Evolutionary conservation across 2,888 invertebrate species (phyloP), one percentile per base, ranked within the genome.

Genomic region (Idaea aversata): DNA sequence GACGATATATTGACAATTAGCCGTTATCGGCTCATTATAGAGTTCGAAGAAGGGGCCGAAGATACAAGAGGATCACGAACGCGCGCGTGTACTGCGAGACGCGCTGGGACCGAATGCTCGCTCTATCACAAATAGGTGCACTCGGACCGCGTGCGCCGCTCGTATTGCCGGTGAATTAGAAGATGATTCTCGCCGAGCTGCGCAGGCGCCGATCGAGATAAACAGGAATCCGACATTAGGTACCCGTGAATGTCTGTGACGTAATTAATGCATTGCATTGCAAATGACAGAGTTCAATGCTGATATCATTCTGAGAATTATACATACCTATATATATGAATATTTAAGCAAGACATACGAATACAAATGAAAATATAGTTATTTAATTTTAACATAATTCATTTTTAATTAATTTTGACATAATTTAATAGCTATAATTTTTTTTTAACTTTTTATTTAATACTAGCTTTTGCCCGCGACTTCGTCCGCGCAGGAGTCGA

Each of bases 1-100:
- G 70, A 72, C 66, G 67, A 73, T 74, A 70, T 75, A 69, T 67
- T 75, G 73, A 66, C 75, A 81, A 83, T 84, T 81, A 84, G 79
- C 68, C 71, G 72, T 77, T 88, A 89, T 87, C 86, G 82, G 79
- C 73, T 75, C 91, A 91, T 90, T 85, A 88, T 88, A 75, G 68
- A 65, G 74, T 84, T 84, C 84, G 78, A 71, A 81, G 85, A 83
- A 86, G 81, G 73, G 72, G 67, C 35, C 66, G 72, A 66, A 70
- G 66, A 72, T 68, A 75, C 77, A 75, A 76, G 76, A 75, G 72
- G 74, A 71, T 61, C 71, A 71, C 70, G 75, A 70, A 72, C 67
- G 66, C 77, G 76, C 86, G 88, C 83, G 86, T 81, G 82, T 68
- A 77, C 79, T 73, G 72, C 73, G 75, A 77, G 79, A 78, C 84